Evolutionary conservation across 92 coral and sea anemone species (phyloP), one percentile per base, ranked within the genome.

Genomic region (Anthopleura xanthogrammica): DNA sequence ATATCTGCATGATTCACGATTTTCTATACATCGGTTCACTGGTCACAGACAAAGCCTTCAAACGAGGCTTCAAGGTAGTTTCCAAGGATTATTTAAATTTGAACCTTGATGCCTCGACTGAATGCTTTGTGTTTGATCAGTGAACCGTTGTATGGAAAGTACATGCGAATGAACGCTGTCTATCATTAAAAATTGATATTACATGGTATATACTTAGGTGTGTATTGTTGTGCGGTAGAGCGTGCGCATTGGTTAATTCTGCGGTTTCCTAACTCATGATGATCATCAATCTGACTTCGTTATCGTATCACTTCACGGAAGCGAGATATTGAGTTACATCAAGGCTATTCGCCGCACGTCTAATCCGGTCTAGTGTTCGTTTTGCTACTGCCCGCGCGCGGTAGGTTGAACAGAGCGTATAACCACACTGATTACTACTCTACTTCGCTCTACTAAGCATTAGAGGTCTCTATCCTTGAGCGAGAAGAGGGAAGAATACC

Each of bases 241-340:
- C 74, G 19, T 2, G 74, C 42, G 74, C 42, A 68, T 29, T 68
- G 74, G 40, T 36, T 68, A 12, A 29, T 7, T 6, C 40, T 68
- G 74, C 74, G 74, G 74, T 68, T 68, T 68, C 29, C 74, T 68
- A 43, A 36, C 42, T 36, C 29, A 5, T 46, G 36, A 9, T 62
- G 4, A 62, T 62, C 65, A 23, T 62, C 70, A 24, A 23, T 6
- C 40, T 64, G 72, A 68, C 74, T 68, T 68, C 43, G 36, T 12
- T 68, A 68, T 68, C 41, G 46, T 68, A 68, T 68, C 74, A 29
- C 5, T 71, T 29, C 77, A 81, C 84, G 84, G 78, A 81, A 81
- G 84, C 57, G 42, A 43, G 23, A 66, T 81, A 81, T 81, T 81
- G 65, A 50, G 57, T 81, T 81, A 81, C 84, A 68, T 43, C 41